A percentile compares a stretch with the other conserved stretches of the same genome.
Conservation (phyloP, 1,140 invertebrate genomes). For the Mycetomoellerius zeteki region DNA sequence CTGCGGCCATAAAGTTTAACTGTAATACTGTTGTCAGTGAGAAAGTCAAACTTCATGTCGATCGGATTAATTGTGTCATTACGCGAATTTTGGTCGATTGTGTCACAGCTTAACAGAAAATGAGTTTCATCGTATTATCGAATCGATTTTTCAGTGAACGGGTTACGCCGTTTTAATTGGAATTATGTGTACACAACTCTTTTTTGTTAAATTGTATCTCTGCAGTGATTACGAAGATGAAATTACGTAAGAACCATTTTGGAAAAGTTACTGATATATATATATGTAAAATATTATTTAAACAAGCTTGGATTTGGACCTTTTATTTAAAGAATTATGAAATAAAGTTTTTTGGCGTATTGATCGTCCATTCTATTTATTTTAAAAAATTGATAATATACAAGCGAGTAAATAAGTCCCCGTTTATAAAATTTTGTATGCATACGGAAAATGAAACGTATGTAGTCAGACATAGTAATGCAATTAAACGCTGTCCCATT, state of each 20-base stretch:
- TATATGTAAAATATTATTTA: neutral
- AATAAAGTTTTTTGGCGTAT: neutral
- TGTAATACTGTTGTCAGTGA: constrained; percentile 16
- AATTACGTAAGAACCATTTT: neutral
- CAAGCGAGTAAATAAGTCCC: neutral
- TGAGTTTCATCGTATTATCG: constrained; percentile 36
- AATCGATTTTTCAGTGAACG: constrained; percentile 33
- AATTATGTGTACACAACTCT: neutral
- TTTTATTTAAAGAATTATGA: neutral
- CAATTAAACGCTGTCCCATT: neutral
- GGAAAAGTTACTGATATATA: neutral
- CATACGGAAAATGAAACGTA: neutral
- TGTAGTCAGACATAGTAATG: neutral
- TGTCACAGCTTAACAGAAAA: constrained; percentile 21
- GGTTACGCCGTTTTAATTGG: constrained; percentile 17
- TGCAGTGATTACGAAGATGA: neutral
- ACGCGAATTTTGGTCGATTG: constrained; percentile 16
- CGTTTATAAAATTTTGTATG: constrained; percentile 1
- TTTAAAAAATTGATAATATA: constrained; percentile 1
- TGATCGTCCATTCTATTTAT: neutral
- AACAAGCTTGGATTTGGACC: neutral
- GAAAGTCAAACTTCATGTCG: constrained; percentile 5
- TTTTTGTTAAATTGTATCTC: constrained; percentile 6
- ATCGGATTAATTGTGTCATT: constrained; percentile 47
- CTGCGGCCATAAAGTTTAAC: constrained; percentile 2